Evolutionary conservation across 2,888 invertebrate species (phyloP).

Genomic region (Drosophila helvetica): DNA sequence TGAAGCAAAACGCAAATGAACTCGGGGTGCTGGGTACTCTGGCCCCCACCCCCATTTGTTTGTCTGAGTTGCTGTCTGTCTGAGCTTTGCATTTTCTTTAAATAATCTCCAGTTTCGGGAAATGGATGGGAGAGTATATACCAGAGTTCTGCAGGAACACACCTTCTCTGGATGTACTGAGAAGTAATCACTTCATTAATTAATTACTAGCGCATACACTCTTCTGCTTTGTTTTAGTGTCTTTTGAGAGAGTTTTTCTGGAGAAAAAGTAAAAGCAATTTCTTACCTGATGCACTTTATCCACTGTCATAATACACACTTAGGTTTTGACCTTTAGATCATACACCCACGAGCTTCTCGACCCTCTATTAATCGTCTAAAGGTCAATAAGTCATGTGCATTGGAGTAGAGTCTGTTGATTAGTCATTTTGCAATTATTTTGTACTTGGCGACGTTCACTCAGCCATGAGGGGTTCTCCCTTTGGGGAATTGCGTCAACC

Average conservation of each 20-base stretch:
- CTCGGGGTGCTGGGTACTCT: background rate
- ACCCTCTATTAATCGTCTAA: background rate
- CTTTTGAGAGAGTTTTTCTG: no score
- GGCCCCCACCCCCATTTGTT: slow-evolving; percentile 15
- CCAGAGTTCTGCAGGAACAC: no score
- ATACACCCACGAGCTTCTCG: rapidly evolving
- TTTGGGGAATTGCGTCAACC: no score
- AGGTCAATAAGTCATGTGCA: background rate
- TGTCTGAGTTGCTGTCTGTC: slow-evolving; percentile 8
- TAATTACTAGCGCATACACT: no score
- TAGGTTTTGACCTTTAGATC: background rate
- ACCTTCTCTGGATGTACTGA: no score
- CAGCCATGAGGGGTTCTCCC: background rate
- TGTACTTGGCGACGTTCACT: background rate
- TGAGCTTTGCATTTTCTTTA: no score
- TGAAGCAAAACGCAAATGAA: slow-evolving; percentile 26
- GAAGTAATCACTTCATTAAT: no score
- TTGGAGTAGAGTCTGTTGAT: background rate
- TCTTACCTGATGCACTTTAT: background rate
- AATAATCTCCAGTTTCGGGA: no score
- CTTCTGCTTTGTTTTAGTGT: no score
- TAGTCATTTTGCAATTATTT: slow-evolving; percentile 6
- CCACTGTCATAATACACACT: background rate
- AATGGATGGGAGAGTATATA: no score
- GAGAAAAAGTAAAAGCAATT: no score